Evolutionary conservation across 2,113 vertebrate genomes (phyloP), one percentile per base, ranked within the genome.

Genomic region (Gallinago paraguaiae): DNA sequence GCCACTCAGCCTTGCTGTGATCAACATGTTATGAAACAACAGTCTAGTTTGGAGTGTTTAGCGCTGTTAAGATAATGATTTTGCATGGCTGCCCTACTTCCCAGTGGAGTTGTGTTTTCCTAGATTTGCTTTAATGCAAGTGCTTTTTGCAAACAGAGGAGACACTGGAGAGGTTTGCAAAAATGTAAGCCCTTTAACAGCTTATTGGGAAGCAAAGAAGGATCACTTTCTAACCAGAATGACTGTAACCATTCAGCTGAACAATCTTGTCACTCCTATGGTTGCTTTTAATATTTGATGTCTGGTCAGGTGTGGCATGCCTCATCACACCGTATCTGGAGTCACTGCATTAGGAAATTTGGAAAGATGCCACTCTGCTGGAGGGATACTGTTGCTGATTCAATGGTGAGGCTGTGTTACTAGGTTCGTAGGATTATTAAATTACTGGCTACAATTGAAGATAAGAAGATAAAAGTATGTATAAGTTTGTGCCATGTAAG

Each of bases 11-110:
- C 68, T 93, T 68, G 74, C 86, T 94, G 92, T 88, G 85, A 94
- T 94, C 90, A 96, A 92, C 51, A 63, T 57, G 64, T 90, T 95
- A 86, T 72, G 76, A 93, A 96, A 92, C 60, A 96, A 57, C 82
- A 81, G 50, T 7, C 70, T 86, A 82, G 81, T 90, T 60, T 78
- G 59, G 69, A 91, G 33, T 28, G 46, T 93, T 94, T 91, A 90
- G 64, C 48, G 56, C 39, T 94, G 76, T 95, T 96, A 94, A 48
- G 54, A 93, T 87, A 92, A 92, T 83, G 88, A 91, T 82, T 94
- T 65, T 90, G 68, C 45, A 57, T 70, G 80, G 65, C 30, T 95
- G 75, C 60, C 86, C 33, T 50, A 2, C 79, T 91, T 93, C 90
- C 61, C 88, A 17, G 67, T 17, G 83, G 92, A 95, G 59, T 16